Base-by-base conservation (phyloP, 2,888 invertebrate genomes). In the Caenorhabditis angaria region DNA sequence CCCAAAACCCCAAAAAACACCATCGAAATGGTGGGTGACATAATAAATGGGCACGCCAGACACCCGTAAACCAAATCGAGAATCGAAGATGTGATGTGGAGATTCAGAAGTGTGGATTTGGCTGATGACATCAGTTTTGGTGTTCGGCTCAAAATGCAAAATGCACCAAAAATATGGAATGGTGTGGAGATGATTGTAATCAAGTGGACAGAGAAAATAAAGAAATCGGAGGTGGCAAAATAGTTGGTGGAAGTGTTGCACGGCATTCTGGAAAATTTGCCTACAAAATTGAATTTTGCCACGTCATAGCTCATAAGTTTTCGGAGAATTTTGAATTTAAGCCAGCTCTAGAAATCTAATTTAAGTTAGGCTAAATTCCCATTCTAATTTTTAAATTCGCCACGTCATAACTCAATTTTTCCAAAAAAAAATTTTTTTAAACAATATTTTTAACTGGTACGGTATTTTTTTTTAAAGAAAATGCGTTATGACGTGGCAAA, bases 51-150 rank as follows among this genome's bases (percentile, higher is more conserved):
- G 27, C 20, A 41, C 48, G 29, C 56, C 48, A 64, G 35, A 56
- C 54, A 28, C 27, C 29, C 41, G 22, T 56, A 41, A 28, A 47
- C 29, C 35, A 28, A 50, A 54, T 54, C 50, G 56, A 63, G 63
- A 63, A 57, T 48, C 50, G 25, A 56, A 64, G 47, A 55, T 54
- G 32, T 25, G 50, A 41, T 41, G 18, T 41, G 41, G 6, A 41
- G 41, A 41, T 41, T 41, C 2, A 41, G 14, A 12, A 41, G 10
- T 41, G 41, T 41, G 14, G 14, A 41, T 41, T 41, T 41, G 41
- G 41, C 41, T 18, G 41, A 41, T 41, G 18, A 41, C 41, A 41
- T 41, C 3, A 41, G 41, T 41, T 41, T 41, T 3, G 41, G 41
- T 3, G 41, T 41, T 12, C 41, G 41, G 41, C 18, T 18, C 2